Base-by-base conservation (phyloP, 2,113 vertebrate species). In the Speoplatyrhinus poulsoni region DNA sequence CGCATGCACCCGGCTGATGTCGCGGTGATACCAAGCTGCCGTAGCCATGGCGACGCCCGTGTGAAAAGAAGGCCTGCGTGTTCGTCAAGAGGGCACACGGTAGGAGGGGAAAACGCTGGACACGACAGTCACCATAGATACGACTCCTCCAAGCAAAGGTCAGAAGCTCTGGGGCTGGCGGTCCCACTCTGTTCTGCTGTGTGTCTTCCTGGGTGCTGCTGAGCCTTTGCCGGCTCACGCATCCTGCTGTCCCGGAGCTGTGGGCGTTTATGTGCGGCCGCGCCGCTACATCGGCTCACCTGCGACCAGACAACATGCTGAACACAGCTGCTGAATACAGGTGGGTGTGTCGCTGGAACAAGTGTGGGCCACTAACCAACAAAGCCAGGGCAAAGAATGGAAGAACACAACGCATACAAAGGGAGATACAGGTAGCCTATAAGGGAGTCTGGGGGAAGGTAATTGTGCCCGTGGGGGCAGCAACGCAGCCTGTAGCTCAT, bases 1-100 rank as follows among this genome's bases (percentile, higher is more conserved):
- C 0, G 95, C 94, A 36, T 87, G 90, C 62, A 93, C 93, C 10
- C 94, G 93, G 82, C 94, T 96, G 88, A 96, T 93, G 85, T 96
- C 94, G 46, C 92, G 72, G 86, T 96, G 95, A 77, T 96, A 96
- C 95, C 95, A 96, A 56, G 89, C 73, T 0, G 89, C 92, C 12
- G 86, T 80, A 0, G 92, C 88, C 92, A 94, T 94, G 82, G 79
- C 80, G 62, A 76, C 48, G 32, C 70, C 79, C 63, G 70, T 52
- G 58, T 47, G 19, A 13, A 53, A 46, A 69, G 59, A 6, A 53
- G 36, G 26, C 33, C 3, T 69, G 53, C 69, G 61, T 47, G 19
- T 72, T 78, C 16, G 36, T 13, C 77, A 64, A 71, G 68, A 67
- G 78, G 64, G 69, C 83, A 85, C 86, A 78, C 82, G 82, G 74